phyloP scores from a whole-genome alignment of 2,797 vertebrate species.

The Scolopax bukidnonensis region DNA sequence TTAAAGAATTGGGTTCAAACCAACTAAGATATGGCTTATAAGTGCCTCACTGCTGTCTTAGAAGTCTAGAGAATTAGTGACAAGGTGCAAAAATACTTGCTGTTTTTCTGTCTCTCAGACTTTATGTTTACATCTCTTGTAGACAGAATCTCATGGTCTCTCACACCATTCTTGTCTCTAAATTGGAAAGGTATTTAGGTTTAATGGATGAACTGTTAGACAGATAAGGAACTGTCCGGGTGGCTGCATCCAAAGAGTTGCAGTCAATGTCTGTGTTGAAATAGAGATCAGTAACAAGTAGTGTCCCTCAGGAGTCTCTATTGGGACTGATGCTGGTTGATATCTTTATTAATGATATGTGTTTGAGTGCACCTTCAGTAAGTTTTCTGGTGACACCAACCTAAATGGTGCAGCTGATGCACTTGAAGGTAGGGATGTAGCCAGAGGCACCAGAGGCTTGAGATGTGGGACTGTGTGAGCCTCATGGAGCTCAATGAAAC shows the following conservation, averaged over 20 bases:
- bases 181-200: rapidly evolving
- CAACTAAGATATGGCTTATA: rapidly evolving
- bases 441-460: not conserved
- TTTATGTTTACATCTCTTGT: not conserved
- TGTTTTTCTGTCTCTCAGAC: not conserved
- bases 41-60: not conserved
- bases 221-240: not conserved
- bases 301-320: not conserved
- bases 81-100: rapidly evolving
- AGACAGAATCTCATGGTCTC: not conserved
- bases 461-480: rapidly evolving
- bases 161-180: not conserved
- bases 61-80: not conserved
- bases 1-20: not conserved
- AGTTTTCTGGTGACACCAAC: not conserved
- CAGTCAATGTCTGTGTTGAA: not conserved
- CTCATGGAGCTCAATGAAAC: not conserved
- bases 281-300: not conserved
- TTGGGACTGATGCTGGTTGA: not conserved
- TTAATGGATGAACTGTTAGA: not conserved
- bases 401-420: not conserved
- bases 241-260: not conserved
- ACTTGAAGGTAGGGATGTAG: not conserved
- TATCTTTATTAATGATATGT: not conserved
- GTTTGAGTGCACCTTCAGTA: not conserved